phyloP scores from a whole-genome alignment of 2,797 vertebrate species.

The Aldrovandia affinis region DNA sequence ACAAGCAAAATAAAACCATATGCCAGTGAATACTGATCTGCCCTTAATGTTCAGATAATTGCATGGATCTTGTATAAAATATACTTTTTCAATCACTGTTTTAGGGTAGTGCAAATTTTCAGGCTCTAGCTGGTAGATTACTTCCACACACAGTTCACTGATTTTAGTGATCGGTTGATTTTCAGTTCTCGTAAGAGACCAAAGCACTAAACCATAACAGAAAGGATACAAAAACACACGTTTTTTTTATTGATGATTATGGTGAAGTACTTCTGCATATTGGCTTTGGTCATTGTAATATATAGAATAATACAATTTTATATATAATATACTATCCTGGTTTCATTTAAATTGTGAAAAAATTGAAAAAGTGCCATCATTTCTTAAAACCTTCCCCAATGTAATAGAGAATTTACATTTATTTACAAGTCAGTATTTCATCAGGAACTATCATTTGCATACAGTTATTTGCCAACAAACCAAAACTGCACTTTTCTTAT shows the following conservation, averaged over 20 bases:
- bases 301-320: not conserved
- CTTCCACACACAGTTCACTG: conserved; percentile 72
- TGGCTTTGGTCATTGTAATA: conserved; percentile 11
- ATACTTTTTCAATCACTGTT: conserved; percentile 71
- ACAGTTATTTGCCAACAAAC: conserved; percentile 10
- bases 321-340: conserved; percentile 27
- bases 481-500: conserved; percentile 9
- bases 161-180: conserved; percentile 12
- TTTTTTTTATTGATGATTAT: conserved; percentile 6
- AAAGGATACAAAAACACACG: conserved; percentile 47
- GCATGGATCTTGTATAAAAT: conserved; percentile 78
- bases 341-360: conserved; percentile 20
- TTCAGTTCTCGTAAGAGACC: conserved; percentile 72
- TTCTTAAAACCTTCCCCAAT: conserved; percentile 29
- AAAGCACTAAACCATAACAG: conserved; percentile 49
- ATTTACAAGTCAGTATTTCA: conserved; percentile 35
- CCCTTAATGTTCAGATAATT: conserved; percentile 72
- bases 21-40: conserved; percentile 69
- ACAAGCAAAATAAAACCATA: conserved; percentile 68
- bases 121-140: conserved; percentile 75
- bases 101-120: conserved; percentile 75
- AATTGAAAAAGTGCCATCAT: conserved; percentile 27
- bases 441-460: conserved; percentile 31
- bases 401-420: conserved; percentile 34
- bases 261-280: conserved; percentile 5